These are phyloP conservation scores for Lepus oiostolus DNA, from an alignment of 2,797 vertebrate species.

Conservation along the genomic window DNA sequence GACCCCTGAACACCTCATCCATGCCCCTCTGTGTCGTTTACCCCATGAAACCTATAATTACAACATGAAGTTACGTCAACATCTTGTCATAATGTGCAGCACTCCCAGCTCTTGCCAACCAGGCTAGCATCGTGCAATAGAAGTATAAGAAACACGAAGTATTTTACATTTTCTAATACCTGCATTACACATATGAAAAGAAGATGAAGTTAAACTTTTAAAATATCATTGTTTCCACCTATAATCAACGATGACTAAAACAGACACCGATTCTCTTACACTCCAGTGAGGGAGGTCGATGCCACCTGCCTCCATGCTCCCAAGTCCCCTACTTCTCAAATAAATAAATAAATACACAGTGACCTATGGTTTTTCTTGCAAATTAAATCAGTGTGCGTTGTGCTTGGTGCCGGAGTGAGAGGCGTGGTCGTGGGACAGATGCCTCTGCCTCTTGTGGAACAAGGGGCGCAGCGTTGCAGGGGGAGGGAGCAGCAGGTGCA, in stretches of 20 bases:
- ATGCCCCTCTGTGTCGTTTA: background rate
- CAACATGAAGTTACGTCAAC: background rate
- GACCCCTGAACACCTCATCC: background rate
- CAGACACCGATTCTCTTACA: background rate
- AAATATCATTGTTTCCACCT: background rate
- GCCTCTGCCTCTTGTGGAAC: background rate
- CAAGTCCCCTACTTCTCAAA: fast-evolving
- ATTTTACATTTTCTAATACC: background rate
- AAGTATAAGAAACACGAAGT: background rate
- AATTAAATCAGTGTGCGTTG: background rate
- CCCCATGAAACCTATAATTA: background rate
- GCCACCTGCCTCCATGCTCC: background rate
- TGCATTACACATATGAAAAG: background rate
- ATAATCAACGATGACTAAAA: background rate
- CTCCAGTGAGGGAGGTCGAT: background rate
- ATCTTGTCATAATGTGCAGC: background rate
- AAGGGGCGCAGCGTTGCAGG: background rate
- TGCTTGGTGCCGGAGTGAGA: background rate
- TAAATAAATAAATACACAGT: background rate
- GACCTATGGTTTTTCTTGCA: background rate
- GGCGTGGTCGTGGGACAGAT: background rate
- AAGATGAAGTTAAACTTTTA: conserved; percentile 15
- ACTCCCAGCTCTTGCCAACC: background rate
- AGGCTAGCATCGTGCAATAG: background rate
- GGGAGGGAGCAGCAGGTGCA: background rate